These are phyloP conservation scores for Biston stratarius DNA, from an alignment of 2,888 invertebrate genomes.

Conservation along the genomic window DNA sequence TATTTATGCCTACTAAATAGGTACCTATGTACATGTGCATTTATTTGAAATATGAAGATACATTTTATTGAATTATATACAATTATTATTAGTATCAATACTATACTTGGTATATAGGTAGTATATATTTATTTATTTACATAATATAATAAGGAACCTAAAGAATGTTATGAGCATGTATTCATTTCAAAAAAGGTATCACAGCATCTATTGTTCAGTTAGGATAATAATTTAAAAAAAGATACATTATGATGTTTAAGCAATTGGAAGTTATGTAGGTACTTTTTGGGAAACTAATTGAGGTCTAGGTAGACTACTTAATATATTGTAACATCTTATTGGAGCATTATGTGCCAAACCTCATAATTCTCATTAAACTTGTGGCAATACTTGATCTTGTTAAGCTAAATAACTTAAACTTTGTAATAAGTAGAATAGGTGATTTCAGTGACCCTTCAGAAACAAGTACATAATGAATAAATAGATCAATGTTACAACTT, in stretches of 20 bases:
- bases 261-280: background rate
- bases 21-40: conserved; percentile 51
- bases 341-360: conserved; percentile 68
- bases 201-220: conserved; percentile 18
- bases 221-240: background rate
- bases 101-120: background rate
- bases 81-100: conserved; percentile 43
- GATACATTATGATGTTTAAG: background rate
- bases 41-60: conserved; percentile 51
- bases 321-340: conserved; percentile 35
- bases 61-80: conserved; percentile 52
- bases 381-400: conserved; percentile 55
- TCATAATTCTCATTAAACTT: conserved; percentile 55
- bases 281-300: conserved; percentile 17
- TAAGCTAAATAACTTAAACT: conserved; percentile 46
- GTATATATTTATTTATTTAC: too few relatives aligned
- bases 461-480: conserved; percentile 47
- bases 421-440: conserved; percentile 47
- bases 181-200: conserved; percentile 38
- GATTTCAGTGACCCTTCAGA: conserved; percentile 49
- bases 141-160: background rate
- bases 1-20: conserved; percentile 47
- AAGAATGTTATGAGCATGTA: conserved; percentile 27
- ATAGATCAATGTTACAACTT: conserved; percentile 60
- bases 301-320: conserved; percentile 24